A percentile compares a stretch with the other conserved stretches of the same genome.
phyloP scores from a whole-genome alignment of 2,888 invertebrate genomes.

The Conomelus anceps region DNA sequence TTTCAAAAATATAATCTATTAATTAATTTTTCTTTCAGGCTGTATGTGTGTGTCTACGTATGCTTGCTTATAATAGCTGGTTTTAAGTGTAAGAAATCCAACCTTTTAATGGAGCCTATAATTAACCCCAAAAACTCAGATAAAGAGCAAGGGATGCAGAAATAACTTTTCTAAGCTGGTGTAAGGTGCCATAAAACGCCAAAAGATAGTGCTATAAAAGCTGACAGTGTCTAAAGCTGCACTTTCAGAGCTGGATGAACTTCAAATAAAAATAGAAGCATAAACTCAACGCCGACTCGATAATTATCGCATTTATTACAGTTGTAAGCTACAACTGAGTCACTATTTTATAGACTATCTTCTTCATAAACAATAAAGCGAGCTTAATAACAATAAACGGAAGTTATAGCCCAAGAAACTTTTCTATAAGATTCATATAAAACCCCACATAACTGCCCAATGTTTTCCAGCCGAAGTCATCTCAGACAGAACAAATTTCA shows the following conservation, averaged over 20 bases:
- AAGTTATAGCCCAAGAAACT: not conserved
- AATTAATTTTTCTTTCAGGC: too few species aligned
- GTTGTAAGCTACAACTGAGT: not conserved
- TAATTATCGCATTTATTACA: not conserved
- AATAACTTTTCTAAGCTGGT: not conserved
- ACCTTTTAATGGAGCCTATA: not conserved
- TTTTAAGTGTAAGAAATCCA: not conserved
- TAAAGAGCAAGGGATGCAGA: not conserved
- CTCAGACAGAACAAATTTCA: not conserved
- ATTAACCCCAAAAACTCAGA: not conserved
- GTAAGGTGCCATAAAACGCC: not conserved
- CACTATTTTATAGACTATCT: not conserved
- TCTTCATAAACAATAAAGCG: not conserved
- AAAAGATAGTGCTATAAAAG: not conserved
- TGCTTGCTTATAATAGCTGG: not conserved
- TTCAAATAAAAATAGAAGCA: not conserved
- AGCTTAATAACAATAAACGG: not conserved
- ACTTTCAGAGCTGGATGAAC: not conserved
- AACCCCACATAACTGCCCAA: not conserved
- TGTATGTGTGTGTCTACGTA: not conserved
- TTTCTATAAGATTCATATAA: not conserved
- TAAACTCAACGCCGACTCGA: not conserved
- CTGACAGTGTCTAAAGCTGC: not conserved
- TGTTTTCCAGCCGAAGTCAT: not conserved
- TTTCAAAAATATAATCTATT: too few species aligned